Evolutionary conservation across 2,113 vertebrate genomes (phyloP), one percentile per base, ranked within the genome.

Genomic region (Melanerpes formicivorus): DNA sequence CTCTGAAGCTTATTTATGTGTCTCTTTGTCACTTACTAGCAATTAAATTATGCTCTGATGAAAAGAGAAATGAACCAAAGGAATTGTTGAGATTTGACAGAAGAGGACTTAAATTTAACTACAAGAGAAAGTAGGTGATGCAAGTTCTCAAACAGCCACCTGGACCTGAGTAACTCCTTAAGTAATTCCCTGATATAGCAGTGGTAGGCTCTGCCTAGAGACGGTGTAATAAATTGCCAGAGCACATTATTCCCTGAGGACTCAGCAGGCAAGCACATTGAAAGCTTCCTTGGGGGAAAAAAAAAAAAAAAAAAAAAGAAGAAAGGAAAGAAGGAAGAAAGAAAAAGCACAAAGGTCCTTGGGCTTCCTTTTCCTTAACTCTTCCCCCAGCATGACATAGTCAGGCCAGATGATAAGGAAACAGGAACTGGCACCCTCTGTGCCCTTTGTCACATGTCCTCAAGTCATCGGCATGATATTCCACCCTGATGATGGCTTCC

Each of bases 131-230:
- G 73, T 44, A 90, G 65, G 58, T 94, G 92, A 95, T 94, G 73
- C 86, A 93, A 95, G 92, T 78, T 94, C 65, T 74, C 48, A 70
- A 93, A 84, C 27, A 70, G 87, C 84, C 92, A 94, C 91, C 87
- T 93, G 93, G 89, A 95, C 87, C 94, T 83, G 42, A 94, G 76
- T 74, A 93, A 92, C 62, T 95, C 89, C 81, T 93, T 87, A 96
- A 89, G 82, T 93, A 96, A 94, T 92, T 95, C 75, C 58, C 79
- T 90, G 84, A 92, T 92, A 89, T 54, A 91, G 81, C 62, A 87
- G 48, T 3, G 1, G n/a, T 88, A 87, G 71, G 58, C 73, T 94
- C 65, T 93, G 89, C 82, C 84, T 91, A 69, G 85, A 95, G 93
- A 95, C 72, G 85, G 69, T 34, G 76, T 83, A 93, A 90, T 95